These are phyloP conservation scores for Typhlomys cinereus DNA, from an alignment of 2,113 vertebrate species.

Conservation along the genomic window DNA sequence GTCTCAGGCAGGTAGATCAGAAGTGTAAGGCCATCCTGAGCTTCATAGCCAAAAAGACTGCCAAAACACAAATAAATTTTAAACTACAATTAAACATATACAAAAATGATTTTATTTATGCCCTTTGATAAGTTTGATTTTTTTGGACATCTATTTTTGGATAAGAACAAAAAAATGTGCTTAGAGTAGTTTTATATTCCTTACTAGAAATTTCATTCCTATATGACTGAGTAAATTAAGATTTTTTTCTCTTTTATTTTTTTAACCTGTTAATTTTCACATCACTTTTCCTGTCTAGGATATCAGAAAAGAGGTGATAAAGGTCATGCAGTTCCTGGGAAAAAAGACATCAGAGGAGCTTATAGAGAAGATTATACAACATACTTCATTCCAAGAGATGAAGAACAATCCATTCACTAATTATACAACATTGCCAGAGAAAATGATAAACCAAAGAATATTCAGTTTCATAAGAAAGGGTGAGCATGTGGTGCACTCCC, in stretches of 20 bases:
- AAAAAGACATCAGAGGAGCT: constrained; percentile 64
- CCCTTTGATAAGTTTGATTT: not conserved
- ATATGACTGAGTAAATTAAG: not conserved
- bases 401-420: constrained; percentile 78
- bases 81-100: not conserved
- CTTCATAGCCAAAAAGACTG: no score
- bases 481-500: not conserved
- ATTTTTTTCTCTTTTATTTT: not conserved
- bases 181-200: not conserved
- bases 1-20: no score
- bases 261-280: not conserved
- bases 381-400: constrained; percentile 81
- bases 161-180: not conserved
- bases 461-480: constrained; percentile 82
- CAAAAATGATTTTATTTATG: not conserved
- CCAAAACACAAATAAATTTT: not conserved
- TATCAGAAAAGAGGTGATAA: constrained; percentile 77
- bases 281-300: constrained; percentile 62
- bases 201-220: not conserved
- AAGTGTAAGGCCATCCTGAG: no score
- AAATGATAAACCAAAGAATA: constrained; percentile 70
- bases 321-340: constrained; percentile 78
- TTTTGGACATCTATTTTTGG: not conserved
- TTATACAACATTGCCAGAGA: constrained; percentile 37
- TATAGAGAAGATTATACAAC: constrained; percentile 75